Percentiles rank a stretch among this genome's conserved stretches.
Evolutionary conservation across 2,888 invertebrate species (phyloP).

Genomic region (Caenorhabditis becei): DNA sequence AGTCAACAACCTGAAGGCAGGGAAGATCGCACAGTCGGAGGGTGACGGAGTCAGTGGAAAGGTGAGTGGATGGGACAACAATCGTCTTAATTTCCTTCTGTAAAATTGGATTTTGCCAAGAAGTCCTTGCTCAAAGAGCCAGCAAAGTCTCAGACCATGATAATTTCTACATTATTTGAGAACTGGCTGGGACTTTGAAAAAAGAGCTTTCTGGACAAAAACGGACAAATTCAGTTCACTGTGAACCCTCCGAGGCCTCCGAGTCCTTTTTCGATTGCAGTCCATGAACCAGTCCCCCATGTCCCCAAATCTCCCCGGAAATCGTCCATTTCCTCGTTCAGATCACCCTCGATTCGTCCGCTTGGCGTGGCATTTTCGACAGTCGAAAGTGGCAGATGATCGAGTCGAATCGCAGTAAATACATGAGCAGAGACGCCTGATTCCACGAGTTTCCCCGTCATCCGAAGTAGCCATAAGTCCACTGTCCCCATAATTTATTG

Average conservation of each 20-base stretch:
- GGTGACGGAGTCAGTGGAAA: slow-evolving; percentile 27
- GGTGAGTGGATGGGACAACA: slow-evolving; percentile 1
- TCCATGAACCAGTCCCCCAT: too few relatives aligned
- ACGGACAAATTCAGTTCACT: too few relatives aligned
- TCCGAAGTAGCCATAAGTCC: too few relatives aligned
- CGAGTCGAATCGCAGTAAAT: slow-evolving; percentile 71
- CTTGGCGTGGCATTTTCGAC: slow-evolving; percentile 67
- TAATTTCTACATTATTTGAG: too few relatives aligned
- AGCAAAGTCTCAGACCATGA: too few relatives aligned
- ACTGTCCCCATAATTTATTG: slow-evolving; percentile 1
- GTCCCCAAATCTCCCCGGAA: not conserved
- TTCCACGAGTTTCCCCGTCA: not conserved
- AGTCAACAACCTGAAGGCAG: slow-evolving; percentile 48
- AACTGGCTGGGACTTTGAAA: too few relatives aligned
- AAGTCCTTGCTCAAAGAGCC: too few relatives aligned
- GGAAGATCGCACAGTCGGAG: slow-evolving; percentile 23
- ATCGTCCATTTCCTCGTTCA: slow-evolving; percentile 25
- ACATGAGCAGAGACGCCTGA: slow-evolving; percentile 55
- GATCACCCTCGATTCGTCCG: slow-evolving; percentile 56
- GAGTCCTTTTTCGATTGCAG: too few relatives aligned
- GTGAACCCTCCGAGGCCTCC: too few relatives aligned
- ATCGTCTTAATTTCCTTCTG: not conserved
- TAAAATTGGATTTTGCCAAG: too few relatives aligned
- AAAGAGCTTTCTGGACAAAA: too few relatives aligned
- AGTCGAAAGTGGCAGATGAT: slow-evolving; percentile 74